Evolutionary conservation across 2,888 invertebrate genomes (phyloP).

Genomic region (Synergus umbraculus): DNA sequence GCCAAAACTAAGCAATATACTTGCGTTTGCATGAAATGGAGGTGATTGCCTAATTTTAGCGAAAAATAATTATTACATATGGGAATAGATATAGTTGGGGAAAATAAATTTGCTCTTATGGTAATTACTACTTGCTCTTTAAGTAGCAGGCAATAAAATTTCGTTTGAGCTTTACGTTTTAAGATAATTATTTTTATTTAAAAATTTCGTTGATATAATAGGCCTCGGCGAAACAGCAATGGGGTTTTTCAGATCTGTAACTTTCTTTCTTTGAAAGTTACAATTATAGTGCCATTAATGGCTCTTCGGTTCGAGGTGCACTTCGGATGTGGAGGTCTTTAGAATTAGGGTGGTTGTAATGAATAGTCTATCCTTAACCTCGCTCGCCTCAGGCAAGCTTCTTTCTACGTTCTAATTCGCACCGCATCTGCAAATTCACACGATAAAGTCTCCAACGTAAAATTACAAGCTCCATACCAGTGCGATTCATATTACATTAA

Average conservation of each 20-base stretch:
- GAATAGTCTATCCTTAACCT: slow-evolving; percentile 55
- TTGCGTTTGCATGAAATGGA: too few relatives aligned
- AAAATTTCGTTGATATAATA: not conserved
- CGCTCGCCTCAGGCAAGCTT: slow-evolving; percentile 48
- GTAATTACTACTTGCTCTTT: too few relatives aligned
- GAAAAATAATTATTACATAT: not conserved
- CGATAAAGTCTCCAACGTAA: slow-evolving; percentile 52
- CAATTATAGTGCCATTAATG: slow-evolving; percentile 38
- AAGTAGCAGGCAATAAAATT: slow-evolving; percentile 1
- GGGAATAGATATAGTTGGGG: not conserved
- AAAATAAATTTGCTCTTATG: too few relatives aligned
- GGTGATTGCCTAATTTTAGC: too few relatives aligned
- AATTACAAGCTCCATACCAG: slow-evolving; percentile 21
- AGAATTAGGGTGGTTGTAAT: slow-evolving; percentile 51
- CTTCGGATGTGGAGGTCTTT: slow-evolving; percentile 16
- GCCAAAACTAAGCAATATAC: not conserved
- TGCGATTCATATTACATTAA: slow-evolving; percentile 38
- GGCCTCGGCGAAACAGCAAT: not conserved
- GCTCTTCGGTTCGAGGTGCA: slow-evolving; percentile 2
- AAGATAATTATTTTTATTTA: not conserved
- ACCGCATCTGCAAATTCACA: slow-evolving; percentile 54
- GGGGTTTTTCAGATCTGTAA: not conserved
- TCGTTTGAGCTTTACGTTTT: not conserved
- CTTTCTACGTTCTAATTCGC: slow-evolving; percentile 51
- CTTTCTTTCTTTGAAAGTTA: slow-evolving; percentile 15